These are phyloP conservation scores for Lepus oiostolus DNA, from an alignment of 2,797 vertebrate species.

Conservation along the genomic window DNA sequence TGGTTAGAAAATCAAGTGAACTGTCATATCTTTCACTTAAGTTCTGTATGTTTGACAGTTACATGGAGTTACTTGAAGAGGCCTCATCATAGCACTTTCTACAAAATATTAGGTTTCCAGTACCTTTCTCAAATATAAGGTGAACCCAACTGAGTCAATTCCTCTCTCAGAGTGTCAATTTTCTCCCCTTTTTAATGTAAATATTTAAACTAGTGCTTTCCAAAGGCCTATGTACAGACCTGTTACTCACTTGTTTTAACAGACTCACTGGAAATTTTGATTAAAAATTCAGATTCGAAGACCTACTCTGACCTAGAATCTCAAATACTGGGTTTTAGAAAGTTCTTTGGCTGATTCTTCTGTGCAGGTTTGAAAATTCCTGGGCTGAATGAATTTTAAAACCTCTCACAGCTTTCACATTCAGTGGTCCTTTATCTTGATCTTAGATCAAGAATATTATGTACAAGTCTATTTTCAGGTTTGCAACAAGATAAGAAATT, in stretches of 20 bases:
- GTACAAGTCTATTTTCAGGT: conserved; percentile 55
- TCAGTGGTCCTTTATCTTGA: not conserved
- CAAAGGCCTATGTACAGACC: not conserved
- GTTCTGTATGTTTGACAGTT: conserved; percentile 21
- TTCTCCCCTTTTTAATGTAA: not conserved
- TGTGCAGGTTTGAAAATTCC: conserved; percentile 9
- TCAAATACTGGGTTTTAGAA: not conserved
- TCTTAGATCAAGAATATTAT: conserved; percentile 35
- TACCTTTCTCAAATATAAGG: not conserved
- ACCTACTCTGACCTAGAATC: not conserved
- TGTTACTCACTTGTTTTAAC: not conserved
- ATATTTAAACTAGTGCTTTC: not conserved
- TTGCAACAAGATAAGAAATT: conserved; percentile 28
- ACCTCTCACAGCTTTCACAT: not conserved
- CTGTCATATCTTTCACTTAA: conserved; percentile 35
- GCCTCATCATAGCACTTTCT: not conserved
- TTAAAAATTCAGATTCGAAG: conserved; percentile 10
- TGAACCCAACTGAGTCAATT: not conserved
- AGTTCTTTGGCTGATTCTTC: not conserved
- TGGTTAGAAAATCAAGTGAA: conserved; percentile 16
- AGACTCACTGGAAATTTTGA: not conserved
- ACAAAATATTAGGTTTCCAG: not conserved
- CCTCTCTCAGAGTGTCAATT: not conserved
- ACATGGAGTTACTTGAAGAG: not conserved
- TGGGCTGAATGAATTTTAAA: not conserved